phyloP scores from a whole-genome alignment of 2,113 vertebrate species.

The Eurypyga helias region DNA sequence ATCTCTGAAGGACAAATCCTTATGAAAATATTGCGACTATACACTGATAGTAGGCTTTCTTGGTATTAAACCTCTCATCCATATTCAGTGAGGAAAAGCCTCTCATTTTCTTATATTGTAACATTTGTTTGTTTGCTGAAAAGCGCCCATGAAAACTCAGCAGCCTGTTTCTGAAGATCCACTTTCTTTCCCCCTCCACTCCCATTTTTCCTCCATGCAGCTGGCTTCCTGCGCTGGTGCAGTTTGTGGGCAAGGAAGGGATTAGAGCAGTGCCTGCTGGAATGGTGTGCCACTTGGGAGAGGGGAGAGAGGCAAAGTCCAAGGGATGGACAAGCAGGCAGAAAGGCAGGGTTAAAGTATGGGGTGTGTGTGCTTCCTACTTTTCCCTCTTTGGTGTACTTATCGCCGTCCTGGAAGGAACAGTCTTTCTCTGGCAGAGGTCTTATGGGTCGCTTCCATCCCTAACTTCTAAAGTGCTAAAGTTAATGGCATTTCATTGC shows the following conservation, averaged over 20 bases:
- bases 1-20: constrained; percentile 28
- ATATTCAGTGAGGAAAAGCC: background rate
- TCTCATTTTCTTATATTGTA: background rate
- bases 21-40: background rate
- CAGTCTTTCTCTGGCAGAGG: background rate
- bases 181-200: background rate
- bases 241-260: background rate
- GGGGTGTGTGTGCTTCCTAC: background rate
- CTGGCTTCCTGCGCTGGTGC: background rate
- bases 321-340: background rate
- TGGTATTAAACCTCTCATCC: background rate
- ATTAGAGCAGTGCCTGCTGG: background rate
- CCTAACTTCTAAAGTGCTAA: background rate
- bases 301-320: background rate
- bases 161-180: background rate
- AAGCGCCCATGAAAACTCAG: background rate
- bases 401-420: background rate
- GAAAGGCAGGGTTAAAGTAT: background rate
- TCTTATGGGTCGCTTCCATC: background rate
- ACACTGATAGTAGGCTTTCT: background rate
- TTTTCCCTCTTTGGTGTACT: background rate
- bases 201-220: background rate
- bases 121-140: background rate
- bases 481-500: constrained; percentile 50
- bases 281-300: fast-evolving